phyloP scores from a whole-genome alignment of 2,797 vertebrate species.

The Crenichthys baileyi region DNA sequence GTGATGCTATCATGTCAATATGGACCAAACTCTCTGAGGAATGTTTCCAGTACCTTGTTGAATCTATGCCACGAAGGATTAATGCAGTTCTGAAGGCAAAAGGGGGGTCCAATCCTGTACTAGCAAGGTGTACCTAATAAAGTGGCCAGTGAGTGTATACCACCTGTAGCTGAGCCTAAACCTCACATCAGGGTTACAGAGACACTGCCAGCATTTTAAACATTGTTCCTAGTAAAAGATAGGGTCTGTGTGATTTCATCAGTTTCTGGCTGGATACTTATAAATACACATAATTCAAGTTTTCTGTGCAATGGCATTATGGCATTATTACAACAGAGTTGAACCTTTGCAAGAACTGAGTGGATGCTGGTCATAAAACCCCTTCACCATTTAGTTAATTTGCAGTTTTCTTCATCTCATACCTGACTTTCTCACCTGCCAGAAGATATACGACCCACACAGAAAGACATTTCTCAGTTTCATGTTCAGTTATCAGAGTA shows the following conservation, averaged over 20 bases:
- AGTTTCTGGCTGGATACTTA: neutral
- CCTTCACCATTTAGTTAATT: neutral
- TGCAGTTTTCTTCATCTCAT: neutral
- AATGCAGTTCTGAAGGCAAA: too few species aligned
- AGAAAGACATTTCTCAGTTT: neutral
- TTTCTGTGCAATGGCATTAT: neutral
- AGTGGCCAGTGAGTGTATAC: too few species aligned
- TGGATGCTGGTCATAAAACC: neutral
- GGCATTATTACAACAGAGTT: neutral
- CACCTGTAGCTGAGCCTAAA: neutral
- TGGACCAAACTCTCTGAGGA: too few species aligned
- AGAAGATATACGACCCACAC: neutral
- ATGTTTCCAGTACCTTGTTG: too few species aligned
- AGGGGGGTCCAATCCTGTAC: too few species aligned
- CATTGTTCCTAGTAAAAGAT: neutral
- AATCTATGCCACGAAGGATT: too few species aligned
- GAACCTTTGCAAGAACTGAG: neutral
- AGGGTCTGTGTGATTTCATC: neutral
- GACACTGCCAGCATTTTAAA: neutral
- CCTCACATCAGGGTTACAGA: neutral
- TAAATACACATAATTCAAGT: neutral
- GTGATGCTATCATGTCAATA: too few species aligned
- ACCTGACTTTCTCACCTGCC: conserved; percentile 3
- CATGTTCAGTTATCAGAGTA: neutral
- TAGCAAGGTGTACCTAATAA: too few species aligned